Conservation (phyloP, 2,113 vertebrate species). For the Sander lucioperca region DNA sequence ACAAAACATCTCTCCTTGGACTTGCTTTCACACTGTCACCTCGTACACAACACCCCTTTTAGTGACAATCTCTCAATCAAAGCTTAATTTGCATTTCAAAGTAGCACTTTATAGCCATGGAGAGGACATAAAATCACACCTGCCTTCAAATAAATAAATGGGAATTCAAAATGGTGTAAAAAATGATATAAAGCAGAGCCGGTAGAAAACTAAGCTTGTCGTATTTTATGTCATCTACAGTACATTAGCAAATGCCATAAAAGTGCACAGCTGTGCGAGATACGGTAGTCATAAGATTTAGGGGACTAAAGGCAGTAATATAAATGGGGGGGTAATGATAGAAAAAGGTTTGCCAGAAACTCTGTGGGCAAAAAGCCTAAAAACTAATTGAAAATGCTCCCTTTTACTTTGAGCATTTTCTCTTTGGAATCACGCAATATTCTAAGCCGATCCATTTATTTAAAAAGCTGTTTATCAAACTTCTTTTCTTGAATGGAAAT, state of each 20-base stretch:
- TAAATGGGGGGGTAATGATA: conserved; percentile 72
- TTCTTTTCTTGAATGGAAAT: conserved; percentile 42
- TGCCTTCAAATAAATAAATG: conserved; percentile 85
- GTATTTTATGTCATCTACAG: conserved; percentile 84
- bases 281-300: conserved; percentile 74
- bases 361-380: conserved; percentile 52
- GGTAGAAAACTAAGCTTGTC: conserved; percentile 77
- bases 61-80: conserved; percentile 79
- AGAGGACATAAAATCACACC: conserved; percentile 84
- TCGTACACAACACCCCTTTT: conserved; percentile 63
- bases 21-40: conserved; percentile 54
- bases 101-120: conserved; percentile 78
- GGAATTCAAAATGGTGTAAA: conserved; percentile 75
- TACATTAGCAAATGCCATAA: conserved; percentile 82
- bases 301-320: conserved; percentile 76
- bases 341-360: conserved; percentile 59
- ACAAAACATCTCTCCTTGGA: conserved; percentile 63
- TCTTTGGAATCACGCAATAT: conserved; percentile 19
- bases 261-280: conserved; percentile 81
- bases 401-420: conserved; percentile 47
- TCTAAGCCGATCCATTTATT: conserved; percentile 43
- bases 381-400: conserved; percentile 57
- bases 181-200: conserved; percentile 76
- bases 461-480: conserved; percentile 61
- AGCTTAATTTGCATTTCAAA: conserved; percentile 85